Conservation (phyloP, 2,797 vertebrate genomes). For the Poeciliopsis infans region DNA sequence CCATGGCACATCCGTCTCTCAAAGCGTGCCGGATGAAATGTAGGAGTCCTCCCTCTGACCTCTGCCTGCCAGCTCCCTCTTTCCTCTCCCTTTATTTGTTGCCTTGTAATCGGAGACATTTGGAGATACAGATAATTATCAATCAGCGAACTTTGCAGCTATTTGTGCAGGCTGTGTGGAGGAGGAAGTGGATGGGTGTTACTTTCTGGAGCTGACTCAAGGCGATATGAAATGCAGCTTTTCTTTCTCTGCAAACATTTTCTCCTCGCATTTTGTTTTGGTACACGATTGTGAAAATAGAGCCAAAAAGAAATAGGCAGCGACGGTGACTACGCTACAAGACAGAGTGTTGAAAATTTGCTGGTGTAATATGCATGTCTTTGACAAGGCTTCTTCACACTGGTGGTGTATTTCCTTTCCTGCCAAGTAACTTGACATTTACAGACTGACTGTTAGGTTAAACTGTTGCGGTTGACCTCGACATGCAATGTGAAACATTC, state of each 20-base stretch:
- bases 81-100: constrained; percentile 70
- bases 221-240: constrained; percentile 51
- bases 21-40: constrained; percentile 72
- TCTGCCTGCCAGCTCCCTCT: constrained; percentile 69
- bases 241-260: constrained; percentile 26
- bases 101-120: constrained; percentile 77
- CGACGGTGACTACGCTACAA: neutral
- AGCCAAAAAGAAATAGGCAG: neutral
- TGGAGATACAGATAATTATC: constrained; percentile 80
- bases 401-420: constrained; percentile 19
- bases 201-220: constrained; percentile 64
- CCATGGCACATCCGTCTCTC: constrained; percentile 70
- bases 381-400: neutral
- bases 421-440: constrained; percentile 50
- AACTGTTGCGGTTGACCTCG: constrained; percentile 47
- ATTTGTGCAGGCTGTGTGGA: constrained; percentile 67
- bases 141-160: constrained; percentile 76
- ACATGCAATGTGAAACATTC: constrained; percentile 59
- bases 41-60: constrained; percentile 78
- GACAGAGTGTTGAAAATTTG: neutral
- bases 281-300: neutral
- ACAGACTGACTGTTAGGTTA: constrained; percentile 37
- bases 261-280: constrained; percentile 24
- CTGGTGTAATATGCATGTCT: constrained; percentile 3
- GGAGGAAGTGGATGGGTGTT: constrained; percentile 58